Conservation (phyloP, 1,140 invertebrate genomes). For the Drosophila kohkoa region DNA sequence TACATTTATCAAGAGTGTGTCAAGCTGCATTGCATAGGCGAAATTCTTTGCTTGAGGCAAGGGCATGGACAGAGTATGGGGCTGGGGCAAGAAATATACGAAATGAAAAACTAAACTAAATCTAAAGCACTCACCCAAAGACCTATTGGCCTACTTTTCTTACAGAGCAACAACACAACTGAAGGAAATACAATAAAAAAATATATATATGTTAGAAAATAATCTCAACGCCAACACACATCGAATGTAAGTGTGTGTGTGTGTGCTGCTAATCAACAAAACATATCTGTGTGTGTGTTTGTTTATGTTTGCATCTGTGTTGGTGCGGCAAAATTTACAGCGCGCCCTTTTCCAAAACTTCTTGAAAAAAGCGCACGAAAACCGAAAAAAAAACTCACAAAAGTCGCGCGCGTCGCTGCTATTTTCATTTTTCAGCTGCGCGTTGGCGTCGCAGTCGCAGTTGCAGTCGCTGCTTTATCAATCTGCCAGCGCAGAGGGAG, state of each 20-base stretch:
- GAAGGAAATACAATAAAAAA: constrained; percentile 69
- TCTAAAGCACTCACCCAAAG: constrained; percentile 80
- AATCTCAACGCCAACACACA: constrained; percentile 80
- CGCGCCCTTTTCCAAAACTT: constrained; percentile 58
- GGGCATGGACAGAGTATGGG: constrained; percentile 30
- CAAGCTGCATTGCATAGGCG: neutral
- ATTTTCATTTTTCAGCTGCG: constrained; percentile 79
- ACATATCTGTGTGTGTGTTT: constrained; percentile 7
- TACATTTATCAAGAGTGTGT: neutral
- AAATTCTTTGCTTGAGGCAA: constrained; percentile 22
- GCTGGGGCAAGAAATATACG: neutral
- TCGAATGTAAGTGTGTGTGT: constrained; percentile 26
- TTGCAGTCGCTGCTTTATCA: constrained; percentile 71
- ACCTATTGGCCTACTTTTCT: constrained; percentile 82
- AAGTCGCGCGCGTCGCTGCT: constrained; percentile 63
- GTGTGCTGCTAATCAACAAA: constrained; percentile 48
- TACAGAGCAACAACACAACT: constrained; percentile 56
- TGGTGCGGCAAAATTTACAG: constrained; percentile 48
- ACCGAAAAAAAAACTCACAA: constrained; percentile 28
- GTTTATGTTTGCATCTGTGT: constrained; percentile 37
- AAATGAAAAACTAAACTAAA: constrained; percentile 68
- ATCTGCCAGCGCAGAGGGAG: constrained; percentile 27
- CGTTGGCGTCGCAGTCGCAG: constrained; percentile 71
- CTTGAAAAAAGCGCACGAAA: constrained; percentile 41
- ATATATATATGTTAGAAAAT: constrained; percentile 73